Percentiles rank a stretch among this genome's conserved stretches.
These are phyloP conservation scores for Phylloscopus trochilus DNA, from an alignment of 2,113 vertebrate species.

Conservation along the genomic window DNA sequence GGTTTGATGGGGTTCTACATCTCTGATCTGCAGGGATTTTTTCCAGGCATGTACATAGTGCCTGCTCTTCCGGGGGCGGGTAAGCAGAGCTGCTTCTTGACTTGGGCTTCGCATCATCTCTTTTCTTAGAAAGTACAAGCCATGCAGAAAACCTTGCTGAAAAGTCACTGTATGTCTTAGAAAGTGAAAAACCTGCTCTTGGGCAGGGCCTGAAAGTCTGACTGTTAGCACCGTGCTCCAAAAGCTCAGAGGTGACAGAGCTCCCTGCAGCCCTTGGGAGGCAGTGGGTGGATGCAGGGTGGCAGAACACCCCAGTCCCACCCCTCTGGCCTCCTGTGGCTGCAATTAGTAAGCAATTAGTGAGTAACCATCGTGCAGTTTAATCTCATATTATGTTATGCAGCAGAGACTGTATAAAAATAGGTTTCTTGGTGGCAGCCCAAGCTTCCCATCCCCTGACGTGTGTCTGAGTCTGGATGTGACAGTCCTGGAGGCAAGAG, in stretches of 20 bases:
- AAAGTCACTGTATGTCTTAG: neutral
- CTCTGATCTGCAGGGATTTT: neutral
- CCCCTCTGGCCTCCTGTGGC: neutral
- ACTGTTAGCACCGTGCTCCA: fast-evolving
- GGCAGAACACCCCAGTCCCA: neutral
- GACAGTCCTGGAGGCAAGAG: fast-evolving
- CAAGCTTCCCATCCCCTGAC: neutral
- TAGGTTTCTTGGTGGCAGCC: neutral
- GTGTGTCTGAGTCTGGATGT: neutral
- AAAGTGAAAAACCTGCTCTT: neutral
- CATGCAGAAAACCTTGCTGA: neutral
- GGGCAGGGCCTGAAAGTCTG: neutral
- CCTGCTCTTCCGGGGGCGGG: neutral
- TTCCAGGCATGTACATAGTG: fast-evolving
- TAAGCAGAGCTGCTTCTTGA: neutral
- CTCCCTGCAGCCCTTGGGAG: fast-evolving
- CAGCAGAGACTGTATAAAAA: neutral
- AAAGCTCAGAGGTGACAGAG: fast-evolving
- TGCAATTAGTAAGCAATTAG: neutral
- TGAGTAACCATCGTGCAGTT: neutral
- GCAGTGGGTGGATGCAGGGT: fast-evolving
- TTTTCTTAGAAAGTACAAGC: slow-evolving; percentile 38
- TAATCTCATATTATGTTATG: neutral
- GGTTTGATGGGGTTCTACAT: neutral
- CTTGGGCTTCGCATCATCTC: neutral